Percentiles rank a stretch among this genome's conserved stretches.
phyloP scores from a whole-genome alignment of 2,797 vertebrate species.

The Eulemur rubriventer region DNA sequence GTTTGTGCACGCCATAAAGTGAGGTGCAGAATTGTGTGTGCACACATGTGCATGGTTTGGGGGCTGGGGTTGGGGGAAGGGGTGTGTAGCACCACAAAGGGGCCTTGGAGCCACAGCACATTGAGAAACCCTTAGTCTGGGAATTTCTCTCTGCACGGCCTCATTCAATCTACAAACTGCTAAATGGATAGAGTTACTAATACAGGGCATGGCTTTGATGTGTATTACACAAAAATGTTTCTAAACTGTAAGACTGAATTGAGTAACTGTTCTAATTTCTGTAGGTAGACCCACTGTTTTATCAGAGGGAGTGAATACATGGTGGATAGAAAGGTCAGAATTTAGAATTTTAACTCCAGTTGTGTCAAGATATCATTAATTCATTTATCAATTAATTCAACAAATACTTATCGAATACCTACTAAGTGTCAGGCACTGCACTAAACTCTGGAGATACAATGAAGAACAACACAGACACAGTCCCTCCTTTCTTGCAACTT shows the following conservation, averaged over 20 bases:
- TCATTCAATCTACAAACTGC: background rate
- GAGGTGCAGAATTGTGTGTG: background rate
- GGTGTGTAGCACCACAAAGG: background rate
- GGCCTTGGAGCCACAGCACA: background rate
- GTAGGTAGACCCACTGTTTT: background rate
- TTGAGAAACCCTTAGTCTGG: background rate
- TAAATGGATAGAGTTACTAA: background rate
- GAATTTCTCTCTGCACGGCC: background rate
- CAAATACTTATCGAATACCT: background rate
- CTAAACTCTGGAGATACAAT: background rate
- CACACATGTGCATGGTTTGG: background rate
- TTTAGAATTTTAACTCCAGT: background rate
- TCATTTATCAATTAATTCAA: background rate
- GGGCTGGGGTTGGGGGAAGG: background rate
- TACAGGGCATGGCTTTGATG: background rate
- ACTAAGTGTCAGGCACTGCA: background rate
- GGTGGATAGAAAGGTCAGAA: background rate
- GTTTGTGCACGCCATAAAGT: background rate
- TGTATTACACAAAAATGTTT: background rate
- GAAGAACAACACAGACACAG: background rate
- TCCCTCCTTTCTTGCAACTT: background rate
- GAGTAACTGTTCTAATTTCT: slow-evolving; percentile 28
- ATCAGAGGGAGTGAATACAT: background rate
- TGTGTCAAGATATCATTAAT: background rate
- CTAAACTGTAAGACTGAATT: background rate